phyloP scores from a whole-genome alignment of 2,888 invertebrate genomes.

The Xanthorhoe spadicearia region DNA sequence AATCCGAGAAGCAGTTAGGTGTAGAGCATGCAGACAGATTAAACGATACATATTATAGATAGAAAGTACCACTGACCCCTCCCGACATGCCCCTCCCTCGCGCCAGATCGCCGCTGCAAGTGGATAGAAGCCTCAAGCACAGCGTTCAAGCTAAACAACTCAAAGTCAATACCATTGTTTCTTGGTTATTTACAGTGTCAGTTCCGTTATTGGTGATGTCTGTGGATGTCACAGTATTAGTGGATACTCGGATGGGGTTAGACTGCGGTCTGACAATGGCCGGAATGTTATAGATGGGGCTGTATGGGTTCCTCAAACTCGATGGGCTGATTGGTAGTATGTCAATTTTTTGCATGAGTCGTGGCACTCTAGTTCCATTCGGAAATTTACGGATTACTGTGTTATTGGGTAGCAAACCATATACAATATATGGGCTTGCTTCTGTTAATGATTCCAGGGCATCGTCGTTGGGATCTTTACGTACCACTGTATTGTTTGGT shows the following conservation, averaged over 20 bases:
- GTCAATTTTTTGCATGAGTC: slow-evolving; percentile 85
- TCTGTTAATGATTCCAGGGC: slow-evolving; percentile 87
- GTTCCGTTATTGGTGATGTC: slow-evolving; percentile 85
- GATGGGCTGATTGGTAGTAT: slow-evolving; percentile 85
- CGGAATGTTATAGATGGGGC: slow-evolving; percentile 85
- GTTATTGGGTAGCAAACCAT: slow-evolving; percentile 91
- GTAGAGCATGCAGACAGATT: slow-evolving; percentile 72
- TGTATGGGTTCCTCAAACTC: slow-evolving; percentile 85
- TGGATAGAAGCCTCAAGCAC: slow-evolving; percentile 71
- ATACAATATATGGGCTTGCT: slow-evolving; percentile 89
- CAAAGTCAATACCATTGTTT: slow-evolving; percentile 82
- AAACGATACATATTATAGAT: slow-evolving; percentile 42
- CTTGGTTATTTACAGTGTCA: slow-evolving; percentile 84
- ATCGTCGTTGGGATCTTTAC: slow-evolving; percentile 89
- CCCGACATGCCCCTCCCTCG: slow-evolving; percentile 51
- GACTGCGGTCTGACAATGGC: slow-evolving; percentile 83
- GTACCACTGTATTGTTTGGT: slow-evolving; percentile 91
- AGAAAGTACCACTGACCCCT: slow-evolving; percentile 43
- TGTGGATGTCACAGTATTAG: slow-evolving; percentile 86
- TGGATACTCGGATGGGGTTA: slow-evolving; percentile 87
- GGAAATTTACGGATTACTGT: slow-evolving; percentile 92
- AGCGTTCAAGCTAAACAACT: slow-evolving; percentile 80
- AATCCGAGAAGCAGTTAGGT: slow-evolving; percentile 62
- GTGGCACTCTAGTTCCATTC: slow-evolving; percentile 91
- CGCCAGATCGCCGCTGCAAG: slow-evolving; percentile 55